phyloP scores from a whole-genome alignment of 2,888 invertebrate genomes.

The Apocheima hispidaria region DNA sequence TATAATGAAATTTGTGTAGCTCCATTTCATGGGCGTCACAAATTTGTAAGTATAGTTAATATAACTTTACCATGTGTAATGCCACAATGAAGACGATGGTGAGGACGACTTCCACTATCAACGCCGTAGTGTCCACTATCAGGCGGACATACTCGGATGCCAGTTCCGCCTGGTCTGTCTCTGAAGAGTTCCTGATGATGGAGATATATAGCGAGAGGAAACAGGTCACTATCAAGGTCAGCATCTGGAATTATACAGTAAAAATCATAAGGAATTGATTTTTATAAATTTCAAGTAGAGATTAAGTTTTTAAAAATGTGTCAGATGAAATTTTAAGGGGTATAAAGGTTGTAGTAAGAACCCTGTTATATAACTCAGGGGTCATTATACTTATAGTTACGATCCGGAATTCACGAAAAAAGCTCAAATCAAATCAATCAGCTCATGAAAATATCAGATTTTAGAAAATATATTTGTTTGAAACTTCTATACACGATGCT shows the following conservation, averaged over 20 bases:
- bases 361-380: too few species aligned
- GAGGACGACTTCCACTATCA: slow-evolving; percentile 69
- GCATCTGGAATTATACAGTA: slow-evolving; percentile 60
- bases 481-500: too few species aligned
- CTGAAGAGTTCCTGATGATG: slow-evolving; percentile 58
- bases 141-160: slow-evolving; percentile 69
- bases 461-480: too few species aligned
- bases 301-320: not conserved
- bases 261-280: not conserved
- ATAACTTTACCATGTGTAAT: slow-evolving; percentile 66
- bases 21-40: too few species aligned
- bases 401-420: too few species aligned
- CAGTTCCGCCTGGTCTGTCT: slow-evolving; percentile 52
- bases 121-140: slow-evolving; percentile 68
- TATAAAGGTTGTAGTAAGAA: too few species aligned
- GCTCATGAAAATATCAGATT: too few species aligned
- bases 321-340: too few species aligned
- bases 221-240: slow-evolving; percentile 67
- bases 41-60: too few species aligned
- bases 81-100: slow-evolving; percentile 71
- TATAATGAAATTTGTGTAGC: too few species aligned
- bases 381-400: too few species aligned
- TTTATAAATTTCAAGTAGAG: not conserved
- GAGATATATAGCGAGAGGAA: slow-evolving; percentile 74
- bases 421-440: too few species aligned